Evolutionary conservation across 2,888 invertebrate species (phyloP), one percentile per base, ranked within the genome.

Genomic region (Dendrolimus pini): DNA sequence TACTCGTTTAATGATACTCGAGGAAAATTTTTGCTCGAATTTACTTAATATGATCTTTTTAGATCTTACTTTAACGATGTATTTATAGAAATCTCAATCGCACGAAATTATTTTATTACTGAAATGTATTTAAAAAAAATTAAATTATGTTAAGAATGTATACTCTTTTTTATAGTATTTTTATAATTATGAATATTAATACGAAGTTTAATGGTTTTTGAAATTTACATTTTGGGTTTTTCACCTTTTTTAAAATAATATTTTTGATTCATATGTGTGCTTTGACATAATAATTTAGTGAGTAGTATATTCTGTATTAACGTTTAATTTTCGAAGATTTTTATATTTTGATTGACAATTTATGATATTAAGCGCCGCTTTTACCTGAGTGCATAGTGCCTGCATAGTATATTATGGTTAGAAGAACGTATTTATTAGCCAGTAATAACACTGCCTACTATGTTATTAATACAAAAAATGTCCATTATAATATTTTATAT

Each of bases 1-100:
- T 61, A 64, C 61, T 64, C 64, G 61, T 57, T 42, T 55, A 55
- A 57, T 61, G 47, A 6, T 9, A 9, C 47, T 47, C 9, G 47
- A 30, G 30, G 3, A 30, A 30, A 30, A 3, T 3, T 30, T 55
- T 55, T 55, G 58, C 13, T 18, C 55, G 53, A 56, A 55, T 56
- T 60, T 59, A 60, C 54, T 59, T 57, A 56, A 52, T 55, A 42
- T 13, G 12, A 47, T 47, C 9, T 47, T 47, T 9, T 10, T 12
- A 47, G 9, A 12, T 12, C 12, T 47, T 47, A 47, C 9, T 47
- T 12, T 30, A 30, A 30, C 6, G 30, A 30, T 30, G 30, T 30
- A 30, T 30, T 30, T 30, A 6, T 30, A 30, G 3, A 30, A 30
- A 30, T 30, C 30, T 30, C 30, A 30, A 30, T 30, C 30, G 30